These are phyloP conservation scores for Caenorhabditis uteleia DNA, from an alignment of 2,888 invertebrate species.

Conservation along the genomic window DNA sequence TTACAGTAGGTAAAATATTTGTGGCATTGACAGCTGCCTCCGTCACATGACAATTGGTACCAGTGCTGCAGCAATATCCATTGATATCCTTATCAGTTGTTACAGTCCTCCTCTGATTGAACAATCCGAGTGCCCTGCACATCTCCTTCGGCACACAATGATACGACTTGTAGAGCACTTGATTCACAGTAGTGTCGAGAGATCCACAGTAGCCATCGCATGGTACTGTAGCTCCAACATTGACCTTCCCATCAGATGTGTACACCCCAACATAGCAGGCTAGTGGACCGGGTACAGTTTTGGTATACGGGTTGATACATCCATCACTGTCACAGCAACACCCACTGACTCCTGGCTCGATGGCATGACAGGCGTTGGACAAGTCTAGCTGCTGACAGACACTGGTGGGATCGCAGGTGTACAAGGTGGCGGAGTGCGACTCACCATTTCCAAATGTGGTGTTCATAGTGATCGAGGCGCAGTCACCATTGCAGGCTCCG, in stretches of 20 bases:
- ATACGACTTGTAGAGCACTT: constrained; percentile 36
- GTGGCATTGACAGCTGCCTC: constrained; percentile 21
- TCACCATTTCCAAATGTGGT: constrained; percentile 21
- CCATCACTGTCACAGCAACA: constrained; percentile 46
- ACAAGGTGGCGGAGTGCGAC: constrained; percentile 29
- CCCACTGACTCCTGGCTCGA: constrained; percentile 45
- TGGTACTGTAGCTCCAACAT: constrained; percentile 32
- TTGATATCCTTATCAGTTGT: constrained; percentile 30
- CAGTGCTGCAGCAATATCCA: constrained; percentile 40
- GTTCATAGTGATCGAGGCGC: constrained; percentile 36
- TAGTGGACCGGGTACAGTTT: constrained; percentile 20
- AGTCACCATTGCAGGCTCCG: constrained; percentile 44
- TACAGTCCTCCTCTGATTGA: constrained; percentile 32
- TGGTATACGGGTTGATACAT: constrained; percentile 38
- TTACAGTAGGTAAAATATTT: constrained; percentile 12
- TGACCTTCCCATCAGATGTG: constrained; percentile 23
- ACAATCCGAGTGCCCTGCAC: constrained; percentile 35
- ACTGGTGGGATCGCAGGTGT: constrained; percentile 46
- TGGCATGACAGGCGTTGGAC: constrained; percentile 31
- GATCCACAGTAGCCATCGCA: constrained; percentile 51
- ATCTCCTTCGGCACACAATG: constrained; percentile 44
- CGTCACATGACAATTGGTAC: constrained; percentile 43
- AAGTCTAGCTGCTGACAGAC: constrained; percentile 38
- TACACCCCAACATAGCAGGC: constrained; percentile 45
- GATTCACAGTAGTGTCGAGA: constrained; percentile 23